These are phyloP conservation scores for Austrolebias charrua DNA, from an alignment of 2,797 vertebrate species.

Conservation along the genomic window DNA sequence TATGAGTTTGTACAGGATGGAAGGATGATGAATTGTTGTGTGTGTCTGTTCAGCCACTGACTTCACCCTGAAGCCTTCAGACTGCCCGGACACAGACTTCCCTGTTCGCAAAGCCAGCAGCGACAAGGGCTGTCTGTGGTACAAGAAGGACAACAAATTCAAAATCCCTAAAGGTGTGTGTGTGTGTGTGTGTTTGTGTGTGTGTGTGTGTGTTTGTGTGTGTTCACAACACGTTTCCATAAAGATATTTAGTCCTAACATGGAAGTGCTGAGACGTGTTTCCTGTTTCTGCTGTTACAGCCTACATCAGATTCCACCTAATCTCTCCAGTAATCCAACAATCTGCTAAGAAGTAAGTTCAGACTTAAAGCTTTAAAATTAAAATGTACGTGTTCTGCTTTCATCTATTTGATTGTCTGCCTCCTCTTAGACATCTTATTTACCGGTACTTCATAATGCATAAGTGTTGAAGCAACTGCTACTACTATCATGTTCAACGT, in stretches of 20 bases:
- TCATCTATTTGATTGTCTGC: slow-evolving; percentile 24
- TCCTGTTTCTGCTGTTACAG: slow-evolving; percentile 68
- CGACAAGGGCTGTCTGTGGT: slow-evolving; percentile 91
- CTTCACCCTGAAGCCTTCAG: slow-evolving; percentile 88
- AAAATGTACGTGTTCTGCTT: slow-evolving; percentile 36
- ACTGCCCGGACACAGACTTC: slow-evolving; percentile 88
- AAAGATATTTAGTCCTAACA: slow-evolving; percentile 18
- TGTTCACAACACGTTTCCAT: slow-evolving; percentile 22
- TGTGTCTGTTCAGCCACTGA: slow-evolving; percentile 85
- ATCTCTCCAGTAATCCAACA: slow-evolving; percentile 94
- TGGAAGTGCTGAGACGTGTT: slow-evolving; percentile 32
- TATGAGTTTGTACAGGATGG: slow-evolving; percentile 32
- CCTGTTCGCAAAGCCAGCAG: slow-evolving; percentile 84
- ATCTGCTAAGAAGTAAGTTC: slow-evolving; percentile 92
- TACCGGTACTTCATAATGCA: neutral
- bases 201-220: neutral
- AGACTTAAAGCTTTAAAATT: slow-evolving; percentile 17
- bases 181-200: neutral
- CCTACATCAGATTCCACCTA: slow-evolving; percentile 92
- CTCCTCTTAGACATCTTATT: slow-evolving; percentile 2
- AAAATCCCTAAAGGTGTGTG: slow-evolving; percentile 89
- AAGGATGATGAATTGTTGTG: slow-evolving; percentile 36
- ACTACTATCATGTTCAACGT: neutral
- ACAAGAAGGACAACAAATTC: slow-evolving; percentile 96
- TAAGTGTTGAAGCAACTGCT: no score